Evolutionary conservation across 2,113 vertebrate genomes (phyloP).

Genomic region (Ramphastos sulfuratus): DNA sequence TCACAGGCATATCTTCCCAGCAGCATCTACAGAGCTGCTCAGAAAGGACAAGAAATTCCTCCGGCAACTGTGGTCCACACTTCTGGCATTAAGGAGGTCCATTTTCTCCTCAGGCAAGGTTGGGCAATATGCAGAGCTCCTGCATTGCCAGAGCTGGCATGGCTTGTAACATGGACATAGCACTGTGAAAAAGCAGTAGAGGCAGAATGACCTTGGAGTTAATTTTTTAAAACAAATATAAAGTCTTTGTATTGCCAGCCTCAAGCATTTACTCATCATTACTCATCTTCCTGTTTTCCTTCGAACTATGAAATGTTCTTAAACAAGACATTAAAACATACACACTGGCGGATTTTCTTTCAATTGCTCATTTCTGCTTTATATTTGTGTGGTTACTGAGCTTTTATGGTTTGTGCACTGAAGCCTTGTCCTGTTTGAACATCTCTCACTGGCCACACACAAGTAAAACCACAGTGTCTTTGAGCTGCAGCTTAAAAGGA

Average conservation of each 20-base stretch:
- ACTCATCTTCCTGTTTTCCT: not conserved
- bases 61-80: not conserved
- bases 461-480: not conserved
- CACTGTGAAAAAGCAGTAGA: not conserved
- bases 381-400: not conserved
- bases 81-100: not conserved
- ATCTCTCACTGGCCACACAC: not conserved
- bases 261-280: not conserved
- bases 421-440: not conserved
- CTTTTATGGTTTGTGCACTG: not conserved
- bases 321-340: not conserved
- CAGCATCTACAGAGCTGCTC: not conserved
- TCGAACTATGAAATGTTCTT: not conserved
- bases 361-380: not conserved
- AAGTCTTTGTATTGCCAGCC: not conserved
- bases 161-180: not conserved
- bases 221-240: not conserved
- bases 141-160: not conserved
- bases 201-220: not conserved
- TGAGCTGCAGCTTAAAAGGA: not conserved
- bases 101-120: not conserved
- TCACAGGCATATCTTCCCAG: not conserved
- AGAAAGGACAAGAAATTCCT: not conserved
- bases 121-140: not conserved
- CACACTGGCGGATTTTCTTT: not conserved